Conservation (phyloP, 1,140 invertebrate species). For the Aphidius gifuensis region DNA sequence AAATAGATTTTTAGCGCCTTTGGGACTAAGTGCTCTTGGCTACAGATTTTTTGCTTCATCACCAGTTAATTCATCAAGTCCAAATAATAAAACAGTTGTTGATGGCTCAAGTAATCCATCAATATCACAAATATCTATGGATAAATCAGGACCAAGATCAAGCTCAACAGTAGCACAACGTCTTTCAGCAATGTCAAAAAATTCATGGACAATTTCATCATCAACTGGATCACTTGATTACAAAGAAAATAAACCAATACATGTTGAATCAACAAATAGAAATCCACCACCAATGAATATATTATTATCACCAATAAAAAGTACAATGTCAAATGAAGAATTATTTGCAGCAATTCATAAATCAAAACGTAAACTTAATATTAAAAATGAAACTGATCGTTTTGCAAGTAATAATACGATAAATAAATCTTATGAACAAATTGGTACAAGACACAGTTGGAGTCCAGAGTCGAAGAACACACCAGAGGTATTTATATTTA, state of each 20-base stretch:
- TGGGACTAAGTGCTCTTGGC: conserved; percentile 42
- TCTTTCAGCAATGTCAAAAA: conserved; percentile 9
- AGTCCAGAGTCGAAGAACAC: conserved; percentile 46
- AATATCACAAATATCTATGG: conserved; percentile 41
- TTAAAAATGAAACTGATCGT: conserved; percentile 59
- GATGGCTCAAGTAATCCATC: conserved; percentile 35
- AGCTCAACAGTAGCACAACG: conserved; percentile 6
- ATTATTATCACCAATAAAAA: conserved; percentile 64
- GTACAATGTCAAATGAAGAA: conserved; percentile 73
- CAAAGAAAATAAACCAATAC: conserved; percentile 10
- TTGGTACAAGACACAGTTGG: conserved; percentile 49
- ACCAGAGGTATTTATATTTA: conserved; percentile 32
- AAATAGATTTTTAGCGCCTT: conserved; percentile 43
- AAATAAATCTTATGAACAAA: conserved; percentile 1
- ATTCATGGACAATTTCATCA: conserved; percentile 5
- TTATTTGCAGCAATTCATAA: conserved; percentile 75
- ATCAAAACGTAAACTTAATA: conserved; percentile 72
- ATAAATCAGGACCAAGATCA: background rate
- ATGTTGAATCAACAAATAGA: conserved; percentile 30
- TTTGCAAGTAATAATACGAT: conserved; percentile 33
- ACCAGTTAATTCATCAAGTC: conserved; percentile 30
- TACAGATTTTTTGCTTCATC: conserved; percentile 50
- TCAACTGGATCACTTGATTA: conserved; percentile 20
- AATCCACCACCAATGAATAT: conserved; percentile 43
- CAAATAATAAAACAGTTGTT: conserved; percentile 30